Percentiles rank a stretch among this genome's conserved stretches.
Evolutionary conservation across 1,140 invertebrate genomes (phyloP).

Genomic region (Zeugodacus cucurbitae): DNA sequence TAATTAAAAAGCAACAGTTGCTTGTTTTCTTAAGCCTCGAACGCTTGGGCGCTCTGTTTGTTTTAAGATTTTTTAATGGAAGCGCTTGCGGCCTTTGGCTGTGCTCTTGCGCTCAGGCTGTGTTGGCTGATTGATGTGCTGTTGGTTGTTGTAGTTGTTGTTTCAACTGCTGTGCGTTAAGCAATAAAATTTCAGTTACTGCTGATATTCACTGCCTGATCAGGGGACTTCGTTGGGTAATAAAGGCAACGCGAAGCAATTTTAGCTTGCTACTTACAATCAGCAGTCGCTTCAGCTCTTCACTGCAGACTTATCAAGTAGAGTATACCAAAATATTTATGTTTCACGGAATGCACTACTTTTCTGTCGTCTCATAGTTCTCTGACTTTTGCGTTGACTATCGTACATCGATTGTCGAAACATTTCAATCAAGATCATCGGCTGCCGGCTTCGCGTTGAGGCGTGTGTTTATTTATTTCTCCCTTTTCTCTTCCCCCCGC

Average conservation of each 20-base stretch:
- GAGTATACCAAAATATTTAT: neutral
- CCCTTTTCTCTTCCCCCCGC: neutral
- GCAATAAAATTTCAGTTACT: neutral
- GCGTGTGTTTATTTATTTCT: neutral
- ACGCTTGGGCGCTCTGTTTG: neutral
- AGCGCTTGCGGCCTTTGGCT: neutral
- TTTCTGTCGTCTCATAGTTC: neutral
- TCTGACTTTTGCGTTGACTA: neutral
- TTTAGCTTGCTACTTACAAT: too few relatives aligned
- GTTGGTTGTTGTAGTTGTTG: neutral
- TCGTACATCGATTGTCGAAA: neutral
- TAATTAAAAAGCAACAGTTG: conserved; percentile 28
- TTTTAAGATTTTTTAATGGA: conserved; percentile 3
- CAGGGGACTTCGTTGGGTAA: neutral
- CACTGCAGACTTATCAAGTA: neutral
- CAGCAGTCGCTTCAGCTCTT: neutral
- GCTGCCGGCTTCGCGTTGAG: neutral
- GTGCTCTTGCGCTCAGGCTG: neutral
- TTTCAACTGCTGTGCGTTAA: neutral
- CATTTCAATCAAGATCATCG: neutral
- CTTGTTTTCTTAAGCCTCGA: conserved; percentile 21
- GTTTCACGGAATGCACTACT: neutral
- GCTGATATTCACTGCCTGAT: neutral
- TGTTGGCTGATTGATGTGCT: neutral
- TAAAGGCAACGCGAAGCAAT: too few relatives aligned